A percentile compares a stretch with the other conserved stretches of the same genome.
These are phyloP conservation scores for Drosophila nigritarsus DNA, from an alignment of 2,888 invertebrate genomes.

Conservation along the genomic window DNA sequence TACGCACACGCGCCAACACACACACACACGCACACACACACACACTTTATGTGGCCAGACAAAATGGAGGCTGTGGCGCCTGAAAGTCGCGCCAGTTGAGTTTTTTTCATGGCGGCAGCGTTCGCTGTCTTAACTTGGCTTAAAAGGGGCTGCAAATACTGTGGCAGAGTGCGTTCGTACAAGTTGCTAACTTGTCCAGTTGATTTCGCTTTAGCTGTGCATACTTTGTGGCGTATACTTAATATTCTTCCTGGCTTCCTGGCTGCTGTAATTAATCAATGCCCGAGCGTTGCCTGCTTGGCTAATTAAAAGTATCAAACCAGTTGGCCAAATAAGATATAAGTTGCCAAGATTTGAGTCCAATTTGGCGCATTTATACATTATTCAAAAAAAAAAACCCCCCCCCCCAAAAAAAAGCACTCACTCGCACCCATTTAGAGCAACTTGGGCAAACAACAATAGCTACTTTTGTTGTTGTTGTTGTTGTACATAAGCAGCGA, in stretches of 20 bases:
- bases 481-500: conserved; percentile 67
- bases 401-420: conserved; percentile 15
- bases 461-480: conserved; percentile 16
- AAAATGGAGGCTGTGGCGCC: conserved; percentile 84
- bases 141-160: conserved; percentile 6
- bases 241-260: conserved; percentile 20
- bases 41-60: conserved; percentile 76
- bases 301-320: conserved; percentile 57
- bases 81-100: conserved; percentile 84
- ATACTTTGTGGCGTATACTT: conserved; percentile 51
- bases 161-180: neutral
- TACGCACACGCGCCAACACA: conserved; percentile 55
- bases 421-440: conserved; percentile 30
- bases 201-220: conserved; percentile 14
- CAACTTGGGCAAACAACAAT: conserved; percentile 55
- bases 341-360: conserved; percentile 31
- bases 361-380: conserved; percentile 21
- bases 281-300: conserved; percentile 1
- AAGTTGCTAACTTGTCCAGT: conserved; percentile 18
- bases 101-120: conserved; percentile 81
- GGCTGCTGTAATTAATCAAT: conserved; percentile 39
- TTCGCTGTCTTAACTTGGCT: conserved; percentile 54
- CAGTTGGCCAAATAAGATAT: conserved; percentile 23
- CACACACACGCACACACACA: conserved; percentile 32
- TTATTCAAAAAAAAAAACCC: conserved; percentile 49